Evolutionary conservation across 2,113 vertebrate genomes (phyloP).

Genomic region (Seriola aureovittata): DNA sequence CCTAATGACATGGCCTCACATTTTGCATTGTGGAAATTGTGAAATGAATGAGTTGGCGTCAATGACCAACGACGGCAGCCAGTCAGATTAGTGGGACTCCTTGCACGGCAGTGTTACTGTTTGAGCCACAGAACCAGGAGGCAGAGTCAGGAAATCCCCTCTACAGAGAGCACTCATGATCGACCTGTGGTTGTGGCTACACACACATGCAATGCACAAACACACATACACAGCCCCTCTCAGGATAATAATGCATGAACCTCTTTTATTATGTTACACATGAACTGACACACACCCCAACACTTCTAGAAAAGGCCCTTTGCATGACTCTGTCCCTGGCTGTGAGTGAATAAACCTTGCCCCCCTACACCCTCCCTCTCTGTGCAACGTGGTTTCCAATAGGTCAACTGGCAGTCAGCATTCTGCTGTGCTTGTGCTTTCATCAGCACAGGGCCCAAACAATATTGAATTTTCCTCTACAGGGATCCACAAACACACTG

Average conservation of each 20-base stretch:
- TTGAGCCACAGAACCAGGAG: conserved; percentile 5
- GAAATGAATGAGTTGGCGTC: neutral
- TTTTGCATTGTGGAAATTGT: neutral
- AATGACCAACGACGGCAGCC: neutral
- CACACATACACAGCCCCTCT: conserved; percentile 17
- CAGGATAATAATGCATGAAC: conserved; percentile 64
- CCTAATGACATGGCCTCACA: neutral
- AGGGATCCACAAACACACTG: conserved; percentile 81
- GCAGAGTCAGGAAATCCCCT: conserved; percentile 48
- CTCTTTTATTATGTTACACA: conserved; percentile 32
- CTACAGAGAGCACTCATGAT: conserved; percentile 41
- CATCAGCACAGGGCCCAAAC: conserved; percentile 75
- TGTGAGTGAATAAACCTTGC: conserved; percentile 65
- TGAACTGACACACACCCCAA: conserved; percentile 3
- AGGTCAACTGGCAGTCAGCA: conserved; percentile 75
- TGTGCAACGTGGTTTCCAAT: conserved; percentile 69
- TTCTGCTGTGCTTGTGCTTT: conserved; percentile 82
- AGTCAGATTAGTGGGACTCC: conserved; percentile 28
- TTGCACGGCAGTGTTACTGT: conserved; percentile 21
- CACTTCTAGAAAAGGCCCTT: conserved; percentile 67
- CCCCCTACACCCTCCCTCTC: conserved; percentile 40
- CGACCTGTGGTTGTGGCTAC: conserved; percentile 46
- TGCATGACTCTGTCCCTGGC: conserved; percentile 81
- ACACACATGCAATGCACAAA: conserved; percentile 26
- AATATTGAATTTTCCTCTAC: conserved; percentile 76